Evolutionary conservation across 2,888 invertebrate species (phyloP), one percentile per base, ranked within the genome.

Genomic region (Xestobium rufovillosum): DNA sequence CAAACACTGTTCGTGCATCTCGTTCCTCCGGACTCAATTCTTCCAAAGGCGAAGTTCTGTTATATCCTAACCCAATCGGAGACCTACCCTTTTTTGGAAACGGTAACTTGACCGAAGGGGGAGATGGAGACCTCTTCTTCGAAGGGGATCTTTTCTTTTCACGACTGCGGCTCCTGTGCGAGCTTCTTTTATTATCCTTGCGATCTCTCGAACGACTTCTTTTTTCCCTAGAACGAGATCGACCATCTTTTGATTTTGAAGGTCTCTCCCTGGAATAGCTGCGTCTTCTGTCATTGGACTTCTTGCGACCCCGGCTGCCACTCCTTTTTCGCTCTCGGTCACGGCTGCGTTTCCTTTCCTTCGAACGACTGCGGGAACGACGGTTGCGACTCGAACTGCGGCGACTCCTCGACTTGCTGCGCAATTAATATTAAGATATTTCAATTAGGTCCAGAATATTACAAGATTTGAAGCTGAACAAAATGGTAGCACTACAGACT

Each of bases 1-100:
- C 95, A 65, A 99, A 97, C 3, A 98, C 91, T 28, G 98, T 98
- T 23, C 98, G 78, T n/a, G 94, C 85, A 74, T 98, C 98, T 43
- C 97, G 74, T 67, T 98, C 98, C 66, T 98, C 98, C 1, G 96
- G 90, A 30, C 94, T 89, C 38, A 97, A 66, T 52, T 88, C 88
- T 51, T 76, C 75, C 28, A 67, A 58, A 27, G 81, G 78, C 17
- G 79, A 72, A 47, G 75, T 73, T 26, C 51, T 42, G 17, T 51
- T 50, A 31, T 40, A 70, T 57, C 48, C 70, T 14, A 56, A 45
- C 3, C 60, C 62, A 13, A 65, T 50, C 2, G 64, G 64, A 3
- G 63, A 63, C 11, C 63, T 40, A 3, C 50, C 47, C 38, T 56
- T 51, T 10, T 45, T 33, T 3, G 47, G 52, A 50, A 59, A 59